Conservation (phyloP, 2,113 vertebrate genomes). For the Thomomys bottae region DNA sequence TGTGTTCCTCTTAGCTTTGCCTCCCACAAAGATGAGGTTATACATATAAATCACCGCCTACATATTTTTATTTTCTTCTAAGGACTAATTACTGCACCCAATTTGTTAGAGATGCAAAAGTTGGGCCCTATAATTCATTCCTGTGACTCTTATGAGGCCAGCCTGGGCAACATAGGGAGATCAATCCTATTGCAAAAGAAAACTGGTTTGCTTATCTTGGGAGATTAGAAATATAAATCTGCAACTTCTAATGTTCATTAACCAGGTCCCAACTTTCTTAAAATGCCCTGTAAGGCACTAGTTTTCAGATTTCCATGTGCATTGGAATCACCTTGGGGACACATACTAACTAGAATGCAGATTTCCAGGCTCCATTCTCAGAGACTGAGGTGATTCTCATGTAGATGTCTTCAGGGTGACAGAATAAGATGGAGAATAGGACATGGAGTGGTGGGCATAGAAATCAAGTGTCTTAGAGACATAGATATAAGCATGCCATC, state of each 20-base stretch:
- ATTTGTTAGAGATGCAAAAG: background rate
- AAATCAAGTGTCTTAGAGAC: background rate
- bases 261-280: background rate
- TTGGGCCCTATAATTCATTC: background rate
- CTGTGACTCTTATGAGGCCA: background rate
- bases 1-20: too few relatives aligned
- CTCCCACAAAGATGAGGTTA: background rate
- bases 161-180: background rate
- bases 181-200: background rate
- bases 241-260: background rate
- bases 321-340: background rate
- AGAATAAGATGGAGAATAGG: background rate
- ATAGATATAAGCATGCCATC: background rate
- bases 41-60: background rate
- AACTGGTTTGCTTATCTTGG: constrained; percentile 48
- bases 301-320: background rate
- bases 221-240: constrained; percentile 17
- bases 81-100: background rate
- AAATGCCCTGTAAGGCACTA: background rate
- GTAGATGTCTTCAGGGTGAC: background rate
- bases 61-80: background rate
- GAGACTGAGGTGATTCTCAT: background rate
- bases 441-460: background rate
- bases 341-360: background rate
- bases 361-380: background rate